These are phyloP conservation scores for Kuschelorhynchus macadamiae DNA, from an alignment of 2,888 invertebrate species.

Conservation along the genomic window DNA sequence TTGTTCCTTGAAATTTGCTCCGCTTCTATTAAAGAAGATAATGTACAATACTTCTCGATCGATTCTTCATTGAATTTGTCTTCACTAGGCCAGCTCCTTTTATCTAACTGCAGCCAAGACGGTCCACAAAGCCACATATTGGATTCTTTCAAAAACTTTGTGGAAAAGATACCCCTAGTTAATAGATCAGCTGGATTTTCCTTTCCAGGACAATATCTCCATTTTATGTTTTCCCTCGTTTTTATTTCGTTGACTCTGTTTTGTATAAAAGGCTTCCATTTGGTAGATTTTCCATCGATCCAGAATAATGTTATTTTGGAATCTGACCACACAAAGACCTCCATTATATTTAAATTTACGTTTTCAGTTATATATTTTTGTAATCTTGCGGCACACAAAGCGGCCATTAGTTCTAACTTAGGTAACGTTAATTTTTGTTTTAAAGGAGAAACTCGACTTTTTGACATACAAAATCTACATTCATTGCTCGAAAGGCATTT, in stretches of 20 bases:
- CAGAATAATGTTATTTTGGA: slow-evolving; percentile 16
- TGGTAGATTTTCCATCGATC: background rate
- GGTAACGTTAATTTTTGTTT: slow-evolving; percentile 1
- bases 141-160: background rate
- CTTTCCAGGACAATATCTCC: too few species aligned
- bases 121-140: slow-evolving; percentile 1
- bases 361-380: slow-evolving; percentile 28
- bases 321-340: slow-evolving; percentile 18
- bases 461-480: background rate
- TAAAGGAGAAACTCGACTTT: slow-evolving; percentile 2
- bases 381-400: slow-evolving; percentile 31
- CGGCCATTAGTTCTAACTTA: slow-evolving; percentile 19
- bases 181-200: slow-evolving; percentile 18
- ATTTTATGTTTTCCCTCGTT: background rate
- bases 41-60: too few species aligned
- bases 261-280: slow-evolving; percentile 22
- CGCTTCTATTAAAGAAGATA: too few species aligned
- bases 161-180: slow-evolving; percentile 2
- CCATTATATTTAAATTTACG: slow-evolving; percentile 13
- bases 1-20: too few species aligned
- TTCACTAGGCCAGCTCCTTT: background rate
- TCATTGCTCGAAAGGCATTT: slow-evolving; percentile 56
- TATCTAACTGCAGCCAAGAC: background rate
- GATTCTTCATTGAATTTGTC: background rate
- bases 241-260: slow-evolving; percentile 20